A percentile compares a stretch with the other conserved stretches of the same genome.
These are phyloP conservation scores for Serinus canaria DNA, from an alignment of 2,113 vertebrate genomes.

Conservation along the genomic window DNA sequence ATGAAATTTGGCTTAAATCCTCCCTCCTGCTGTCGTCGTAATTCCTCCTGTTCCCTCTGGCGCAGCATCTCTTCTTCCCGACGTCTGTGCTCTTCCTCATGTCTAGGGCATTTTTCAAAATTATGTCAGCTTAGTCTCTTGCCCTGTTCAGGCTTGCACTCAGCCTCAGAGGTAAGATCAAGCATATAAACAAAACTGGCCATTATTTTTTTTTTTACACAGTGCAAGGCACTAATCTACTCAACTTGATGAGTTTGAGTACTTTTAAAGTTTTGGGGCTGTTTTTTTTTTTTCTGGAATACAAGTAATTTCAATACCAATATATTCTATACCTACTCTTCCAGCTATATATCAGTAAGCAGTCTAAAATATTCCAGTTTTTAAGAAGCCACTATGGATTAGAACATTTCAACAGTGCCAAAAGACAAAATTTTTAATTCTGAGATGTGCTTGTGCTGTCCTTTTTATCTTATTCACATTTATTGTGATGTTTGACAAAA, in stretches of 20 bases:
- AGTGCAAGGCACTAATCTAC: background rate
- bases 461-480: background rate
- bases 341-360: background rate
- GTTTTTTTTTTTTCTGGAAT: background rate
- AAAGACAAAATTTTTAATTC: background rate
- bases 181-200: background rate
- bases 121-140: background rate
- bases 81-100: conserved; percentile 92
- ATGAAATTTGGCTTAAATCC: conserved; percentile 91
- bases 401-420: background rate
- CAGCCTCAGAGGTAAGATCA: background rate
- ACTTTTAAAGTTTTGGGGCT: background rate
- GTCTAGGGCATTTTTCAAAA: conserved; percentile 52
- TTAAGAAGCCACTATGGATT: background rate
- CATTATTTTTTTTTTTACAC: background rate
- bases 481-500: background rate
- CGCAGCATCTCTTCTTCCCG: conserved; percentile 93
- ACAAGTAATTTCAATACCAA: background rate
- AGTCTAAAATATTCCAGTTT: background rate
- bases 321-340: background rate
- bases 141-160: background rate
- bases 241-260: background rate
- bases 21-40: conserved; percentile 85
- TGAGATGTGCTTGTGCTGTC: background rate
- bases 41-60: conserved; percentile 92